phyloP scores from a whole-genome alignment of 2,888 invertebrate species.

The Ernsta delagoae region DNA sequence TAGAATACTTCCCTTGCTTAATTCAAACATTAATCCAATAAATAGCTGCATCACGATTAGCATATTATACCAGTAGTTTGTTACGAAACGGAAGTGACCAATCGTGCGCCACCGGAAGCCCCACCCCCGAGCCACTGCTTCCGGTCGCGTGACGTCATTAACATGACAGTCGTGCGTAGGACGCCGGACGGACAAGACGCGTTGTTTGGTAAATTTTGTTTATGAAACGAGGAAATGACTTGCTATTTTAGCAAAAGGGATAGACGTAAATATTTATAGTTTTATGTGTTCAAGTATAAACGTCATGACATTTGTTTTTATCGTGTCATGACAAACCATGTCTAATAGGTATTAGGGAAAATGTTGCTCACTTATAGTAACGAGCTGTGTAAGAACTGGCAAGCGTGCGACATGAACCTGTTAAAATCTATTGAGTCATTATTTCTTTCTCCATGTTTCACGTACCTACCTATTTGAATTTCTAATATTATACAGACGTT shows the following conservation, averaged over 20 bases:
- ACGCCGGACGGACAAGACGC: conserved; percentile 64
- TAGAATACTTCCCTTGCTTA: conserved; percentile 42
- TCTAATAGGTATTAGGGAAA: neutral
- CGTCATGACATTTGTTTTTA: neutral
- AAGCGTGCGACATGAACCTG: conserved; percentile 23
- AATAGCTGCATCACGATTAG: conserved; percentile 81
- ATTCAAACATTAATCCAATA: conserved; percentile 72
- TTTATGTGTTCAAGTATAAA: neutral
- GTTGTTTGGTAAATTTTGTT: conserved; percentile 57
- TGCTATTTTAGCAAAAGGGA: conserved; percentile 64
- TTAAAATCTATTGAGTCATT: conserved; percentile 2
- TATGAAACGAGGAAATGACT: conserved; percentile 49
- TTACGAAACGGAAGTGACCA: conserved; percentile 81
- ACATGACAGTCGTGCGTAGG: conserved; percentile 70
- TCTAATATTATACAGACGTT: neutral
- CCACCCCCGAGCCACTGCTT: conserved; percentile 76
- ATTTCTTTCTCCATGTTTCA: neutral
- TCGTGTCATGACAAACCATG: neutral
- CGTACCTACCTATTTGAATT: neutral
- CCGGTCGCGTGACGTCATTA: conserved; percentile 85
- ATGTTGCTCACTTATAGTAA: neutral
- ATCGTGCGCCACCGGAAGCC: conserved; percentile 79
- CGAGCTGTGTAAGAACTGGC: conserved; percentile 10
- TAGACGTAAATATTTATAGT: conserved; percentile 16
- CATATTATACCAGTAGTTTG: conserved; percentile 79